phyloP scores from a whole-genome alignment of 2,888 invertebrate genomes.

The Arctia plantaginis region DNA sequence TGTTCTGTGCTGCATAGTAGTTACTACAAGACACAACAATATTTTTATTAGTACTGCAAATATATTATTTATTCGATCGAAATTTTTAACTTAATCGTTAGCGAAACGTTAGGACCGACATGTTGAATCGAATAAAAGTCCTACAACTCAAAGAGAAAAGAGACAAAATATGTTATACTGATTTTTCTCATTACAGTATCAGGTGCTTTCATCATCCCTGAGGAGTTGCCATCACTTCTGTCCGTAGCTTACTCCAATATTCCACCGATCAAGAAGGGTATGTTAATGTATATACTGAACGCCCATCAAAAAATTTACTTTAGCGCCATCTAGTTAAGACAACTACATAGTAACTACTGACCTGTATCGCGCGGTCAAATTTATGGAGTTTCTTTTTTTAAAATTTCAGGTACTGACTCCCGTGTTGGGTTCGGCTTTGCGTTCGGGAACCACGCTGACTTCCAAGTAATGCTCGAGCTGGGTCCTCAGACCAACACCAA shows the following conservation, averaged over 20 bases:
- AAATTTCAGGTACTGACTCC: constrained; percentile 91
- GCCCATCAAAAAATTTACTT: not conserved
- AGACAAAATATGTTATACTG: not conserved
- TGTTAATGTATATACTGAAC: not conserved
- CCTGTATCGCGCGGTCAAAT: not conserved
- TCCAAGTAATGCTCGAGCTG: constrained; percentile 91
- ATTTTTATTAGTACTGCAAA: not conserved
- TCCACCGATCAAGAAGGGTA: constrained; percentile 94
- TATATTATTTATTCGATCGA: not conserved
- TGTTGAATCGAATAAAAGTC: not conserved
- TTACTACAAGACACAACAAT: not conserved
- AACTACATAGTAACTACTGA: not conserved
- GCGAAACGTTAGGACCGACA: not conserved
- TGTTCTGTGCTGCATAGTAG: too few species aligned
- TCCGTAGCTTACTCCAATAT: constrained; percentile 94
- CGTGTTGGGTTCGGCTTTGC: constrained; percentile 93
- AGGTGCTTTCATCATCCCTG: constrained; percentile 90
- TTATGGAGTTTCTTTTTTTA: not conserved
- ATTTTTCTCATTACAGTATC: constrained; percentile 78
- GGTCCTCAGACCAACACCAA: constrained; percentile 93
- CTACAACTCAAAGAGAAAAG: not conserved
- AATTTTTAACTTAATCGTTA: not conserved
- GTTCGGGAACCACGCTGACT: constrained; percentile 93
- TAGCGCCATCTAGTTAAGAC: not conserved
- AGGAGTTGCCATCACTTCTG: constrained; percentile 92